Percentiles rank a stretch among this genome's conserved stretches.
These are phyloP conservation scores for Dromiciops gliroides DNA, from an alignment of 2,113 vertebrate species.

Conservation along the genomic window DNA sequence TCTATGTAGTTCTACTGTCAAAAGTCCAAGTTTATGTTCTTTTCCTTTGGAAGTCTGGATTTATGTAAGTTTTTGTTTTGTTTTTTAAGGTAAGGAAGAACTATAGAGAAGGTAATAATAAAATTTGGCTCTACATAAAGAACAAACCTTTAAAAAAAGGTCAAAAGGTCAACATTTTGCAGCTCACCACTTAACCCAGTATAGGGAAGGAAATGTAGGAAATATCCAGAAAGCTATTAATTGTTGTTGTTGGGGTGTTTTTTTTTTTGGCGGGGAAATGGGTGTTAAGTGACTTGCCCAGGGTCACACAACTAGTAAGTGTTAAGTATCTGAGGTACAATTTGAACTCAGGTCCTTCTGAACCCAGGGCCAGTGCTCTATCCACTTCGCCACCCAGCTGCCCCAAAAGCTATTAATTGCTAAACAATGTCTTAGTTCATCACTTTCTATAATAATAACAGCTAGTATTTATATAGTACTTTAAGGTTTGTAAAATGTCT, in stretches of 20 bases:
- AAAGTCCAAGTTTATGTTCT: not conserved
- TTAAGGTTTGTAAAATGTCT: not conserved
- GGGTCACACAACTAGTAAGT: too few relatives aligned
- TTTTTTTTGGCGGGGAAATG: too few relatives aligned
- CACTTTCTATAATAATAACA: not conserved
- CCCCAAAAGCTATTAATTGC: not conserved
- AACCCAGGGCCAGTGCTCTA: too few relatives aligned
- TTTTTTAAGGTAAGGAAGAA: not conserved
- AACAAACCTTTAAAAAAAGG: not conserved
- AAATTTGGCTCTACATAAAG: not conserved
- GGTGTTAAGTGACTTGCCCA: too few relatives aligned
- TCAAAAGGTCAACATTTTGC: not conserved
- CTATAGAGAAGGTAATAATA: not conserved
- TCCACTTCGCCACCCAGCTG: too few relatives aligned
- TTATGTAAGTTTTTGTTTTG: not conserved
- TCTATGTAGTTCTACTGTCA: not conserved
- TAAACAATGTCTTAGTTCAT: not conserved
- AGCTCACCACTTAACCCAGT: not conserved
- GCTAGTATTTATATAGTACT: not conserved
- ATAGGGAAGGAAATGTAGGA: not conserved
- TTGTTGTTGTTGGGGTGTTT: too few relatives aligned
- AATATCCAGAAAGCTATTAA: not conserved
- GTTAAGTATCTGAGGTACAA: too few relatives aligned
- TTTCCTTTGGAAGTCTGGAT: not conserved
- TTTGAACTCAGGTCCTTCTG: too few relatives aligned